Percentiles rank a stretch among this genome's conserved stretches.
Evolutionary conservation across 2,888 invertebrate genomes (phyloP).

Genomic region (Tromatobia lineatoria): DNA sequence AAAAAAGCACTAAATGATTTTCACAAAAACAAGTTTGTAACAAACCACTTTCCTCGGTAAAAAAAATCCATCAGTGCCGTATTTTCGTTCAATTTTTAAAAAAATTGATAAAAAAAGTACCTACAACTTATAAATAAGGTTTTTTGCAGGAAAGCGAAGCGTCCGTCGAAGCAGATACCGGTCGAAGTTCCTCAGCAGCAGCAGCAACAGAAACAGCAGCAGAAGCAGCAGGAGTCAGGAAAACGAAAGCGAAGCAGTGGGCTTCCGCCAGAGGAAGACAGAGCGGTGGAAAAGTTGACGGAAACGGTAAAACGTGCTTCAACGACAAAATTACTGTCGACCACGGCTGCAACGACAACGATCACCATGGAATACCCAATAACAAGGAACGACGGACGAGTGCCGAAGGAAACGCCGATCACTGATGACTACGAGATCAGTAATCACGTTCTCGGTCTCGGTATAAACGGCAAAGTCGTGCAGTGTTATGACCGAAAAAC

Average conservation of each 20-base stretch:
- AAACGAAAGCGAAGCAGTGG: constrained; percentile 74
- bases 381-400: constrained; percentile 80
- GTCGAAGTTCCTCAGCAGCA: constrained; percentile 45
- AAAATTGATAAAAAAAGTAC: neutral
- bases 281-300: constrained; percentile 60
- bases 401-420: constrained; percentile 93
- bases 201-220: constrained; percentile 32
- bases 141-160: constrained; percentile 77
- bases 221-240: constrained; percentile 64
- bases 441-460: constrained; percentile 96
- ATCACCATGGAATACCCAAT: constrained; percentile 76
- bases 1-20: neutral
- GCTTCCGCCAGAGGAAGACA: constrained; percentile 42
- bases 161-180: constrained; percentile 64
- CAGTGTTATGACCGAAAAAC: constrained; percentile 94
- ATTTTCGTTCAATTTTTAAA: neutral
- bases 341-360: constrained; percentile 14
- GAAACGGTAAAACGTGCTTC: constrained; percentile 59
- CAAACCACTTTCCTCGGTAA: neutral
- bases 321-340: constrained; percentile 27
- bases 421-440: constrained; percentile 97
- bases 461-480: constrained; percentile 99
- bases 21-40: neutral
- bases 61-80: neutral
- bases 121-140: constrained; percentile 8